Evolutionary conservation across 2,113 vertebrate genomes (phyloP).

Genomic region (Odobenus rosmarus): DNA sequence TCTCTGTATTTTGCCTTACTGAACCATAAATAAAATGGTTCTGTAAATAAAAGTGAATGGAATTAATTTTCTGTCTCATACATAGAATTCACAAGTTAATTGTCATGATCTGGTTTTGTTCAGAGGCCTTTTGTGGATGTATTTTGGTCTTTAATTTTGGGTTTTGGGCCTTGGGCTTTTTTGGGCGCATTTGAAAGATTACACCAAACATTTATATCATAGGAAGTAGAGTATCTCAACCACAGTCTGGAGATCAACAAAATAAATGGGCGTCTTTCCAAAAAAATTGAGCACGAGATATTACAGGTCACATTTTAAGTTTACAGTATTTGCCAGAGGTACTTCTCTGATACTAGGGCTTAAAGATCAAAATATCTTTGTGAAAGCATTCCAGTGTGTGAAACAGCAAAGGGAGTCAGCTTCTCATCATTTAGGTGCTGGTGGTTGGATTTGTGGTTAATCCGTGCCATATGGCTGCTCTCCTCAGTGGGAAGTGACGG

Average conservation of each 20-base stretch:
- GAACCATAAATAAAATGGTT: conserved; percentile 7
- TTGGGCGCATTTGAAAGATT: conserved; percentile 8
- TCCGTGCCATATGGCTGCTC: conserved; percentile 69
- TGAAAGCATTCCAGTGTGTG: conserved; percentile 63
- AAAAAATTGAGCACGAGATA: conserved; percentile 28
- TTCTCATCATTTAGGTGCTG: conserved; percentile 53
- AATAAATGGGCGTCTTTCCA: conserved; percentile 35
- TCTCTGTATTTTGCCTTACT: background rate
- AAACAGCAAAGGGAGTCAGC: conserved; percentile 35
- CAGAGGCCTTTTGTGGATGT: background rate
- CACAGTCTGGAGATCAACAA: background rate
- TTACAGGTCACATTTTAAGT: conserved; percentile 57
- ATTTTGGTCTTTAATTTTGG: background rate
- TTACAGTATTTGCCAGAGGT: conserved; percentile 57
- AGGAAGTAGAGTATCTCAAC: conserved; percentile 16
- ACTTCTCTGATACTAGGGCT: conserved; percentile 19
- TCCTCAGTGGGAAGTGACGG: conserved; percentile 49
- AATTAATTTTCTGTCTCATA: conserved; percentile 3
- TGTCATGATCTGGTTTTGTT: background rate
- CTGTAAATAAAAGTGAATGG: conserved; percentile 47
- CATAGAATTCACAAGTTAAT: conserved; percentile 19
- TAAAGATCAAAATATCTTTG: conserved; percentile 55
- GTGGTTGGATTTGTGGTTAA: conserved; percentile 70
- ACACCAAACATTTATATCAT: background rate
- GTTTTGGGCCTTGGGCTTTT: background rate